phyloP scores from a whole-genome alignment of 2,888 invertebrate genomes.

The Harmothoe impar region DNA sequence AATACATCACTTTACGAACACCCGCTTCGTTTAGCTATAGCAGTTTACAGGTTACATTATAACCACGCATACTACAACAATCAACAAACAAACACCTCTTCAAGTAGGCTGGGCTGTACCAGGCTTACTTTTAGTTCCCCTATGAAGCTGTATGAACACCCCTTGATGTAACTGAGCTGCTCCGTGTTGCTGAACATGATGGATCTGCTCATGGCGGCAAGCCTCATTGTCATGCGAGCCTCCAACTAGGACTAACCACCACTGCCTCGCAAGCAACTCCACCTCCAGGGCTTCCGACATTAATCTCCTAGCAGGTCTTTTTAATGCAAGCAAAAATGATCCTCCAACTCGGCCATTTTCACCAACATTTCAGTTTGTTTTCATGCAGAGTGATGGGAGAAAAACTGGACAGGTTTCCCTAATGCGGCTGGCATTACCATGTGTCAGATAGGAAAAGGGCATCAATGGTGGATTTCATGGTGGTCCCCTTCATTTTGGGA shows the following conservation, averaged over 20 bases:
- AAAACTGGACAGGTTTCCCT: too few relatives aligned
- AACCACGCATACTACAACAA: too few relatives aligned
- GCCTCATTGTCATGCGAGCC: slow-evolving; percentile 2
- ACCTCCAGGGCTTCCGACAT: not conserved
- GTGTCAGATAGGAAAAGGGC: not conserved
- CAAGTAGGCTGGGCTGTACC: too few relatives aligned
- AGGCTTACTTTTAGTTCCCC: too few relatives aligned
- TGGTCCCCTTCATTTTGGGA: not conserved
- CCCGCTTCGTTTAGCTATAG: not conserved
- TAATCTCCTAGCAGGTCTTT: not conserved
- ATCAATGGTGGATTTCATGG: not conserved
- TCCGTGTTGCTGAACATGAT: not conserved
- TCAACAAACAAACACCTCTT: too few relatives aligned
- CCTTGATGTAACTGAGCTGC: too few relatives aligned
- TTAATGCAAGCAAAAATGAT: not conserved
- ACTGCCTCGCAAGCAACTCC: not conserved
- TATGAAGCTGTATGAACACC: too few relatives aligned
- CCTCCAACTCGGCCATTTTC: not conserved
- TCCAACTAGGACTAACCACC: not conserved
- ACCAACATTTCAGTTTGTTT: not conserved
- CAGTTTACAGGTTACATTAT: not conserved
- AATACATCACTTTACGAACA: not conserved
- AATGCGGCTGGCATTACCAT: too few relatives aligned
- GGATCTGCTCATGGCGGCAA: not conserved
- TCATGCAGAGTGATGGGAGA: too few relatives aligned